Evolutionary conservation across 2,888 invertebrate genomes (phyloP), one percentile per base, ranked within the genome.

Genomic region (Zygogramma bicolorata): DNA sequence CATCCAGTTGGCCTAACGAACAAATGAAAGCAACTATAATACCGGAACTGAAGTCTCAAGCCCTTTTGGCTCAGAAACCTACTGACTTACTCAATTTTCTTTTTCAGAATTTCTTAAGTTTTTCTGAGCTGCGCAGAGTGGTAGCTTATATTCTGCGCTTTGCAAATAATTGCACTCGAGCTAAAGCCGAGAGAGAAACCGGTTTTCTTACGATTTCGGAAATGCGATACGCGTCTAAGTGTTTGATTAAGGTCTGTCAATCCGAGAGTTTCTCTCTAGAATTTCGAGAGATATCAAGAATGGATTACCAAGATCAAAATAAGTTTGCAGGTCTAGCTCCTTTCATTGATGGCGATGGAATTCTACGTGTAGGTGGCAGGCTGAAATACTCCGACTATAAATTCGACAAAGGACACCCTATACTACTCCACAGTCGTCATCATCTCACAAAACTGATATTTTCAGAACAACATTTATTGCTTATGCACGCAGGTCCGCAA

Each of bases 351-450:
- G 29, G 40, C 13, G n/a, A 72, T 1, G 57, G 38, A 27, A 68
- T 71, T 29, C 2, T 73, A 10, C 42, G 73, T 15, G 70, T 70
- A 7, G 75, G 70, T 3, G 75, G 75, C 3, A 61, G 75, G 13
- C 57, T 75, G 2, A 70, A 60, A 18, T 22, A 70, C 38, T 65
- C 72, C 0, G 42, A 66, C 13, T 69, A 65, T 31, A n/a, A 40
- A 15, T 75, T 62, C 57, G 66, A 66, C 10, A 73, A 29, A 75
- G 67, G n/a, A 59, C 70, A 75, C 38, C 75, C 63, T 8, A 70
- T 70, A 20, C 20, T 71, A 18, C 8, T 75, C 20, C 63, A 60
- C n/a, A 31, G 31, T 13, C 10, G 49, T 27, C 71, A 75, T 59
- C 8, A 18, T 25, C 38, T 75, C n/a, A 63, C 75, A 22, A 66